Conservation (phyloP, 1,140 invertebrate genomes). For the Homarus americanus region DNA sequence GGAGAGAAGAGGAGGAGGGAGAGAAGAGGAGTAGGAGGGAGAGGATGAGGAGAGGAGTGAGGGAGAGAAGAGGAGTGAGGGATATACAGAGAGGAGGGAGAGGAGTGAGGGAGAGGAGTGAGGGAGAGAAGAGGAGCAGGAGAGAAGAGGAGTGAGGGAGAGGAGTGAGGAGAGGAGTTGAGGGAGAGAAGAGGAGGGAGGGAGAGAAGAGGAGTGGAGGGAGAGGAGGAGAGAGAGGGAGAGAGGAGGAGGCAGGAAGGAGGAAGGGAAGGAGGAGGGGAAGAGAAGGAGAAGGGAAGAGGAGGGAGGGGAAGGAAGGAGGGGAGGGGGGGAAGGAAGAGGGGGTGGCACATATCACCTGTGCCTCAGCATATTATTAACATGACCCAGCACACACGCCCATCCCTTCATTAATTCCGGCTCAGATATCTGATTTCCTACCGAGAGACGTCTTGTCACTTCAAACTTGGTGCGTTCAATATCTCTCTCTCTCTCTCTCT, state of each 20-base stretch:
- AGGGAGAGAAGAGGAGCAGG: background rate
- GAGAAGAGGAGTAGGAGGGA: no score
- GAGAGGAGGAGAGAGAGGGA: background rate
- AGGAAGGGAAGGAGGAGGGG: background rate
- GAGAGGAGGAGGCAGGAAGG: background rate
- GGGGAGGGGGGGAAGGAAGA: background rate
- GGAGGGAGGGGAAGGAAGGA: background rate
- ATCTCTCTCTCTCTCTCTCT: no score
- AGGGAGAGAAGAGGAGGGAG: background rate
- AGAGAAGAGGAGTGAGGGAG: background rate
- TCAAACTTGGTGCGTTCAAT: background rate
- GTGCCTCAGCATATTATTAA: background rate
- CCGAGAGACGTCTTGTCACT: constrained; percentile 22
- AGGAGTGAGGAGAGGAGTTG: background rate
- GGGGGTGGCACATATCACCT: no score
- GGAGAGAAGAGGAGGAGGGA: no score
- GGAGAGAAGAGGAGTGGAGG: no score
- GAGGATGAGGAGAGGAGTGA: no score
- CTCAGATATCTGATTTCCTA: constrained; percentile 27
- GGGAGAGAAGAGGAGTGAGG: no score
- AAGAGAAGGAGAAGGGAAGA: background rate
- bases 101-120: background rate
- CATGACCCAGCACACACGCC: background rate
- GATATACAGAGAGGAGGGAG: background rate
- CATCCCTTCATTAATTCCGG: constrained; percentile 17